Conservation (phyloP, 2,797 vertebrate species). For the Sebastes kiyomatsui region DNA sequence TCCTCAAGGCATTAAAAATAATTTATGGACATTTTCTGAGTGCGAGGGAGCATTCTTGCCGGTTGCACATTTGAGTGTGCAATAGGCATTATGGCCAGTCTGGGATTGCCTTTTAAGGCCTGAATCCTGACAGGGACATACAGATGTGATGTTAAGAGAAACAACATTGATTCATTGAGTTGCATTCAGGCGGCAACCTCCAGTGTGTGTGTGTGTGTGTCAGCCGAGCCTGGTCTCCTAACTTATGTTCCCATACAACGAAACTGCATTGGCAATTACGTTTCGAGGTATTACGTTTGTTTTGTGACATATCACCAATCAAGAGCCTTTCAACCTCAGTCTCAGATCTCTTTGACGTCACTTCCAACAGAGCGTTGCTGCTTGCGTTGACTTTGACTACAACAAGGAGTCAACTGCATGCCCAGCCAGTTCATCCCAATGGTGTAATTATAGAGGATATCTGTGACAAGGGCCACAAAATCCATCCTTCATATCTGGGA, state of each 20-base stretch:
- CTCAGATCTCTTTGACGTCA: background rate
- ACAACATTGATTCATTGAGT: background rate
- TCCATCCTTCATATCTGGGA: slow-evolving; percentile 4
- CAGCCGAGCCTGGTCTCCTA: background rate
- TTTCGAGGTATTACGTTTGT: background rate
- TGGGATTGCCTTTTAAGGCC: background rate
- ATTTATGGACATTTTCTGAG: background rate
- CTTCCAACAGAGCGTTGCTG: background rate
- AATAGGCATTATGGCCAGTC: background rate
- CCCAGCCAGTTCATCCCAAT: background rate
- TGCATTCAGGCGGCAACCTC: no score
- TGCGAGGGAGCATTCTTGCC: background rate
- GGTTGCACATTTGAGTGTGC: background rate
- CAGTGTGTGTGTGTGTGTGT: background rate
- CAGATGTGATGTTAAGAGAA: background rate
- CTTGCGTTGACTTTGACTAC: slow-evolving; percentile 21
- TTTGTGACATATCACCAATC: background rate
- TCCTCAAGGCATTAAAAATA: background rate
- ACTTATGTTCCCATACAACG: background rate
- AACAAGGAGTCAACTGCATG: slow-evolving; percentile 5
- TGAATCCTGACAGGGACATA: background rate
- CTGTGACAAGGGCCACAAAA: background rate
- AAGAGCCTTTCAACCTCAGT: background rate
- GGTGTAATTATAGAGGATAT: slow-evolving; percentile 4
- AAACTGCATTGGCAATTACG: background rate